Evolutionary conservation across 2,113 vertebrate species (phyloP).

Genomic region (Apodemus sylvaticus): DNA sequence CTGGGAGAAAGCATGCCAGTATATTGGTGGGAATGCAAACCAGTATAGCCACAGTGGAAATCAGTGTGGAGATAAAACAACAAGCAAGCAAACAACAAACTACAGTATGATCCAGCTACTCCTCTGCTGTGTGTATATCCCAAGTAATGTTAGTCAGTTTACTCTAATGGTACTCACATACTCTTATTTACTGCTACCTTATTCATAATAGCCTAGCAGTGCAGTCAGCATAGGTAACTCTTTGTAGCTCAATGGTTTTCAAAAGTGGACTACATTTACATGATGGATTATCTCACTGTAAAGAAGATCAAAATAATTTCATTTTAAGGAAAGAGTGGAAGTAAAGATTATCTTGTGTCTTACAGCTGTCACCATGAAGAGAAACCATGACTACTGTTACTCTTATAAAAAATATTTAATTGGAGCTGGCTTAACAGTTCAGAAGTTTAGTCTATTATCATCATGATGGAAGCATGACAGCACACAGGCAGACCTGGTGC

Average conservation of each 20-base stretch:
- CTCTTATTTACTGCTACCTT: background rate
- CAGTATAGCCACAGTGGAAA: background rate
- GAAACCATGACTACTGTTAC: background rate
- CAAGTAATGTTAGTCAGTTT: background rate
- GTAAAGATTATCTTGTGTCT: background rate
- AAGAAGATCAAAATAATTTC: background rate
- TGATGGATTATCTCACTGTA: background rate
- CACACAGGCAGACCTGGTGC: background rate
- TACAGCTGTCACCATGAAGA: background rate
- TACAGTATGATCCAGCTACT: background rate
- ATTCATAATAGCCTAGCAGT: background rate
- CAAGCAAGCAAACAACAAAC: background rate
- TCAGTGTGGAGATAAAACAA: background rate
- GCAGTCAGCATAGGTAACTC: background rate
- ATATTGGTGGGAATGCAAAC: background rate
- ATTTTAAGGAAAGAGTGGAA: background rate
- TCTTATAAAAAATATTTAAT: background rate
- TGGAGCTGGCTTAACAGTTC: background rate
- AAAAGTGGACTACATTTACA: background rate
- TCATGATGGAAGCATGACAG: background rate
- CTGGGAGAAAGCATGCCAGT: background rate
- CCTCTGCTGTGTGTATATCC: background rate
- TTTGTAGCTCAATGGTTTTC: background rate
- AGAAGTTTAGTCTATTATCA: background rate
- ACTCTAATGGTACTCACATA: background rate